Evolutionary conservation across 2,113 vertebrate species (phyloP), one percentile per base, ranked within the genome.

Genomic region (Mandrillus leucophaeus): DNA sequence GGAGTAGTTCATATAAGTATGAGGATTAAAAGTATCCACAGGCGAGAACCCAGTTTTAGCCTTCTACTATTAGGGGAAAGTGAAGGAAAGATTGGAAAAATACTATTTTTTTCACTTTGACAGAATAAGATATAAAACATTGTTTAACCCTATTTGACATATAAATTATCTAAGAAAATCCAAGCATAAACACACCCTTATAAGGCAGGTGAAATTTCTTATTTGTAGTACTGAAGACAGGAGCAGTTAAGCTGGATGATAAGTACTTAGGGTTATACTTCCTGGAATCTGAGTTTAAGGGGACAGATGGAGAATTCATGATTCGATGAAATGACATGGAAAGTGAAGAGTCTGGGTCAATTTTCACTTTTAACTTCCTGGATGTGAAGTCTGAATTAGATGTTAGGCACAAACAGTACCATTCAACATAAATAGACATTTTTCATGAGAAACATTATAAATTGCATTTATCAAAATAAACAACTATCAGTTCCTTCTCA

Each of bases 301-400:
- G 35, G 72, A 96, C 96, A 95, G 92, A 90, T 94, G 87, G 94
- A 81, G 82, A 78, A 83, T 11, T 87, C 14, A 17, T 57, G 90
- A 81, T 55, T 82, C 84, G 1, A 18, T 64, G 80, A 87, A 92
- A 78, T 52, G 48, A 87, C 57, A 40, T 38, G 66, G 75, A 96
- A 95, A 93, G 55, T 10, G 61, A 75, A 45, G 79, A 82, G 80
- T 96, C 70, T 96, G 70, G 57, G 72, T 23, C 80, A 30, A 81
- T 66, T 43, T 45, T 92, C 96, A 96, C 75, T 97, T 93, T 92
- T 64, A 88, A 94, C 52, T 75, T 80, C 32, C 78, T 82, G 88
- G 76, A 76, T 48, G 18, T 57, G 80, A 76, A 64, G 38, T 82
- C 22, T 57, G 83, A 75, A 50, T 38, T 30, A 18, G 57, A 64